Evolutionary conservation across 2,888 invertebrate species (phyloP).

Genomic region (Phorcus lineatus): DNA sequence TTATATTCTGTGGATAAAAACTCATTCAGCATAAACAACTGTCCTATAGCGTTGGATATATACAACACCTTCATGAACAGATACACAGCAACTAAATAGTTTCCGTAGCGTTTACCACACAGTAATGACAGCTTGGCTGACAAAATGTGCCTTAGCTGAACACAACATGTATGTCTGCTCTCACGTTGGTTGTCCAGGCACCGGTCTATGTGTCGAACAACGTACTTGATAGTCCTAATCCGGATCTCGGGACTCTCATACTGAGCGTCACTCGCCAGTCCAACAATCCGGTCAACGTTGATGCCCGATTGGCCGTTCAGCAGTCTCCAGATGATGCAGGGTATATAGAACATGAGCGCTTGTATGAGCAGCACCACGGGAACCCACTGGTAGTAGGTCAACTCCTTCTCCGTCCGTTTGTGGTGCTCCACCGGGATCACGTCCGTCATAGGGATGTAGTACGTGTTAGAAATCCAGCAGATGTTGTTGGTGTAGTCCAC

Average conservation of each 20-base stretch:
- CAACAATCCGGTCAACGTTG: conserved; percentile 75
- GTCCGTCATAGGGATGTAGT: conserved; percentile 73
- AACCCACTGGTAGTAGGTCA: conserved; percentile 76
- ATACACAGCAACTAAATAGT: conserved; percentile 76
- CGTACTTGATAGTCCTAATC: conserved; percentile 76
- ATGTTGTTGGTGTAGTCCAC: conserved; percentile 78
- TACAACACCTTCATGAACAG: conserved; percentile 75
- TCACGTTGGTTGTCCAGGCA: conserved; percentile 74
- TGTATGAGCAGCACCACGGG: conserved; percentile 76
- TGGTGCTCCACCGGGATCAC: conserved; percentile 50
- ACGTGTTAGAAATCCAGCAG: conserved; percentile 78
- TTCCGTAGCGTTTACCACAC: conserved; percentile 76
- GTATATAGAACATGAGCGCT: conserved; percentile 77
- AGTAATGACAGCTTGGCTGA: conserved; percentile 70
- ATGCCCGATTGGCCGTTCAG: conserved; percentile 77
- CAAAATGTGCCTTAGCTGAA: conserved; percentile 66
- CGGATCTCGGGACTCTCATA: conserved; percentile 77
- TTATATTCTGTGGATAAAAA: conserved; percentile 76
- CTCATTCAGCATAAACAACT: conserved; percentile 76
- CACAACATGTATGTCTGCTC: conserved; percentile 68
- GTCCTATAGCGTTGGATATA: conserved; percentile 75
- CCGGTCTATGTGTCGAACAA: conserved; percentile 77
- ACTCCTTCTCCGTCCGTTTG: conserved; percentile 58
- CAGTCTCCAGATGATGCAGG: conserved; percentile 77
- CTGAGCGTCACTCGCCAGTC: conserved; percentile 73